A percentile compares a stretch with the other conserved stretches of the same genome.
These are phyloP conservation scores for Setophaga kirtlandii DNA, from an alignment of 2,113 vertebrate genomes.

Conservation along the genomic window DNA sequence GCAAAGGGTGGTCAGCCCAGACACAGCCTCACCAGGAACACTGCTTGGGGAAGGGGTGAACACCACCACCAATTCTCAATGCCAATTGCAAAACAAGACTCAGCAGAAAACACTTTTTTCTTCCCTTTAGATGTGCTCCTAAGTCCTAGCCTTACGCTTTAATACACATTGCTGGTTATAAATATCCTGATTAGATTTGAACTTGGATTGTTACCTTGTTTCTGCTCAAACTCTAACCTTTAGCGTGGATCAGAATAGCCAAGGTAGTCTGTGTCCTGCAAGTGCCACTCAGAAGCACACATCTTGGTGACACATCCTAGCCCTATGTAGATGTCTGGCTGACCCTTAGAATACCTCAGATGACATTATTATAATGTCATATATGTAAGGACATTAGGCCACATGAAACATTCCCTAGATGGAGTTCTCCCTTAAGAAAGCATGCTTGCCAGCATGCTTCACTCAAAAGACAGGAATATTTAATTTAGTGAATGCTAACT, in stretches of 20 bases:
- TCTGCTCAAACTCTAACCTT: background rate
- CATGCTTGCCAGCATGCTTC: background rate
- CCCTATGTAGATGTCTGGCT: fast-evolving
- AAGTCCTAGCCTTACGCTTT: background rate
- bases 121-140: background rate
- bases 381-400: background rate
- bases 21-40: background rate
- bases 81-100: background rate
- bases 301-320: background rate
- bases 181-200: background rate
- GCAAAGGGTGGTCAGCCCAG: background rate
- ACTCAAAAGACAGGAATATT: background rate
- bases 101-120: background rate
- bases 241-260: fast-evolving
- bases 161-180: background rate
- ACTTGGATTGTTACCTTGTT: background rate
- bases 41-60: background rate
- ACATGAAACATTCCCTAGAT: background rate
- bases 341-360: background rate
- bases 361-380: background rate
- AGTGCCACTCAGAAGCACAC: background rate
- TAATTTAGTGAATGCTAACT: background rate
- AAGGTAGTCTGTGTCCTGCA: background rate
- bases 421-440: background rate
- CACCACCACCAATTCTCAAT: background rate